Evolutionary conservation across 1,140 invertebrate genomes (phyloP).

Genomic region (Eciton burchellii): DNA sequence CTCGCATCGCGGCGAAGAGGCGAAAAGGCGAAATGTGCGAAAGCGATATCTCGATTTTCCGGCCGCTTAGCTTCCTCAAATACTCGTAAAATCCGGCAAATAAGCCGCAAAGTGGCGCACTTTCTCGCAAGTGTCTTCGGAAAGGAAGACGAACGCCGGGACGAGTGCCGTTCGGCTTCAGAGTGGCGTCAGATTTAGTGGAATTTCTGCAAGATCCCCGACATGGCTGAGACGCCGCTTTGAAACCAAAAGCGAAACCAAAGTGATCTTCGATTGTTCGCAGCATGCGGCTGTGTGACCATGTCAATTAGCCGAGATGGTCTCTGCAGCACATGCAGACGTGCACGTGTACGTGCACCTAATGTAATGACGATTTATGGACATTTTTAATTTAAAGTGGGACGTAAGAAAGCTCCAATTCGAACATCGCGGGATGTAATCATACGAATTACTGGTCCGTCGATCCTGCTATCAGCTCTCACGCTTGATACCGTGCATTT

Average conservation of each 20-base stretch:
- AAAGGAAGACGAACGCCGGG: no score
- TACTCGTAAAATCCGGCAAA: slow-evolving; percentile 34
- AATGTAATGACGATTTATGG: no score
- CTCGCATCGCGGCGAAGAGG: slow-evolving; percentile 54
- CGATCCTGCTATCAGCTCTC: slow-evolving; percentile 15
- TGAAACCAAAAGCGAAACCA: background rate
- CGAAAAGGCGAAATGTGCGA: no score
- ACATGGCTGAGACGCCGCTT: no score
- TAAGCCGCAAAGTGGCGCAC: slow-evolving; percentile 38
- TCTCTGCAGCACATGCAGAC: background rate
- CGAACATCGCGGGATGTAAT: slow-evolving; percentile 23
- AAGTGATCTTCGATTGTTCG: background rate
- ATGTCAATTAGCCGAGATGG: background rate
- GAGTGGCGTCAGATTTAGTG: background rate
- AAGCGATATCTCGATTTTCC: slow-evolving; percentile 50
- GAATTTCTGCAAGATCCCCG: background rate
- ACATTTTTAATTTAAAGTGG: slow-evolving; percentile 21
- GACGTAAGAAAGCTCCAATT: slow-evolving; percentile 28
- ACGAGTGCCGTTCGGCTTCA: background rate
- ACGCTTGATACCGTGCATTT: no score
- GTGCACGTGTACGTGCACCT: background rate
- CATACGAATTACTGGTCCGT: slow-evolving; percentile 29
- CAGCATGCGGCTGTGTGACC: background rate
- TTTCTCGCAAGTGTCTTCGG: no score
- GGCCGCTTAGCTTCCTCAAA: slow-evolving; percentile 48